Conservation (phyloP, 2,888 invertebrate genomes). For the Hyalella azteca region DNA sequence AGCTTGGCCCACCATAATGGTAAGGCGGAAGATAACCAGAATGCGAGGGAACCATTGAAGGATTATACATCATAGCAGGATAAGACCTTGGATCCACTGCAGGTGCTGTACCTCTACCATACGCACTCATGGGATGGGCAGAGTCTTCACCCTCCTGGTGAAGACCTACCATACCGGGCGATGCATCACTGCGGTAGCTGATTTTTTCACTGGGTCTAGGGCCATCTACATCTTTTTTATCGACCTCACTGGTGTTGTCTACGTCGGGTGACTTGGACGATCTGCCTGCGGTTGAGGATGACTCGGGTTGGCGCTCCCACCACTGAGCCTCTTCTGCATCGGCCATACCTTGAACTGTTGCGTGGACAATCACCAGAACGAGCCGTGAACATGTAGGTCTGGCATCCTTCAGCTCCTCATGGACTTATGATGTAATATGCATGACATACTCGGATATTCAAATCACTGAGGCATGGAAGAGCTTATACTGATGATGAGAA, state of each 20-base stretch:
- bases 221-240: background rate
- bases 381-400: too few species aligned
- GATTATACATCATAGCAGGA: background rate
- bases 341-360: constrained; percentile 21
- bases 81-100: background rate
- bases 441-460: too few species aligned
- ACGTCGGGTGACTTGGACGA: background rate
- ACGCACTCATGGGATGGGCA: background rate
- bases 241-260: background rate
- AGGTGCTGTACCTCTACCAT: background rate
- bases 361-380: too few species aligned
- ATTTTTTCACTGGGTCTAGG: background rate
- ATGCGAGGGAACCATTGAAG: constrained; percentile 1
- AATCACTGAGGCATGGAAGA: too few species aligned
- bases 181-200: background rate
- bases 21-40: constrained; percentile 10
- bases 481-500: too few species aligned
- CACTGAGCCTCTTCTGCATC: constrained; percentile 2
- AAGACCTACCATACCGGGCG: background rate
- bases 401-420: too few species aligned
- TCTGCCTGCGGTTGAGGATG: background rate
- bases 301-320: constrained; percentile 22
- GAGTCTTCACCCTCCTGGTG: background rate
- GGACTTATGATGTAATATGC: too few species aligned
- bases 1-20: background rate